These are phyloP conservation scores for Zoanthus solanderi DNA, from an alignment of 92 coral and sea anemone genomes.

Conservation along the genomic window DNA sequence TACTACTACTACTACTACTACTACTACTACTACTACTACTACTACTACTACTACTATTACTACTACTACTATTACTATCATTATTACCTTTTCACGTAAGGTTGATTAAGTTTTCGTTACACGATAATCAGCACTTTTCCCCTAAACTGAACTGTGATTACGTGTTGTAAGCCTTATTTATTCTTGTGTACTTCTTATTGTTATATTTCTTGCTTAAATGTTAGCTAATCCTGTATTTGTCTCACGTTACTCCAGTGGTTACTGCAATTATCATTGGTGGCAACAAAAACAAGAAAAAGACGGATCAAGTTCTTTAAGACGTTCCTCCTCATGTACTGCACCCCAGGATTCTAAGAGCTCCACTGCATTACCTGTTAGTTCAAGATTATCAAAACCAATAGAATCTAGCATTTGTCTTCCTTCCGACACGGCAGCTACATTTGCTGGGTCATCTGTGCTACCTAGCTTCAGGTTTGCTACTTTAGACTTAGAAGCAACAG, in stretches of 20 bases:
- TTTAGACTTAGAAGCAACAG: background rate
- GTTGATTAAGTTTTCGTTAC: background rate
- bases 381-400: background rate
- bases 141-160: background rate
- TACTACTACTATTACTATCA: no score
- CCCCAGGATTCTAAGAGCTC: background rate
- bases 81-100: no score
- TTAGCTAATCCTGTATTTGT: background rate
- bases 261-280: constrained; percentile 21
- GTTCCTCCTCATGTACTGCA: background rate
- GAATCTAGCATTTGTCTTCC: constrained; percentile 13
- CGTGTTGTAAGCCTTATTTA: background rate
- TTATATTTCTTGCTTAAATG: background rate
- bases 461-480: constrained; percentile 34
- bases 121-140: background rate
- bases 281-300: background rate
- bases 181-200: background rate
- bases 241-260: background rate
- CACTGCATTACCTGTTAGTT: background rate
- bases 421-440: background rate
- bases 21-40: no score
- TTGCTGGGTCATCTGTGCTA: background rate
- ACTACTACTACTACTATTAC: no score
- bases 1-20: no score
- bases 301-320: background rate